These are phyloP conservation scores for Augochlora pura DNA, from an alignment of 1,140 invertebrate species.

Conservation along the genomic window DNA sequence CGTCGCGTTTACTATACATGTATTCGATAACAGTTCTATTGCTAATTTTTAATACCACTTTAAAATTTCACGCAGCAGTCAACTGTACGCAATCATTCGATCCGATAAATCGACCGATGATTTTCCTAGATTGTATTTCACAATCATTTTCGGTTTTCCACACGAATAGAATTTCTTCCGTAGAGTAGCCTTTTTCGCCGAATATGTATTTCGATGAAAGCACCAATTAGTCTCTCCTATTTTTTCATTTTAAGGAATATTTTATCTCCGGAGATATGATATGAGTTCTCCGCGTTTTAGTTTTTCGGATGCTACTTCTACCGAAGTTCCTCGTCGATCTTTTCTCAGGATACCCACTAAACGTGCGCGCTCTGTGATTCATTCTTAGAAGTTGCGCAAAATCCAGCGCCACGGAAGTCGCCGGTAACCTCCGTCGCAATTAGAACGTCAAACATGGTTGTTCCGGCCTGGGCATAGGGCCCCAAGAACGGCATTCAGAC, in stretches of 20 bases:
- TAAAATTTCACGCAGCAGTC: slow-evolving; percentile 67
- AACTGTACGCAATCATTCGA: slow-evolving; percentile 68
- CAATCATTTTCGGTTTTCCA: slow-evolving; percentile 28
- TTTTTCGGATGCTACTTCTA: slow-evolving; percentile 4
- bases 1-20: no score
- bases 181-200: slow-evolving; percentile 18
- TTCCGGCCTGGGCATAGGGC: no score
- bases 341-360: slow-evolving; percentile 63
- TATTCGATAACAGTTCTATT: no score
- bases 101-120: slow-evolving; percentile 52
- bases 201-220: slow-evolving; percentile 44
- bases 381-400: no score
- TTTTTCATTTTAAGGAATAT: slow-evolving; percentile 61
- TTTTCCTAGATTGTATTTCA: slow-evolving; percentile 26
- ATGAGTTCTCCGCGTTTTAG: slow-evolving; percentile 60
- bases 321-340: slow-evolving; percentile 40
- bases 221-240: slow-evolving; percentile 58
- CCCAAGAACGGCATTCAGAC: no score
- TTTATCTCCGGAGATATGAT: slow-evolving; percentile 68
- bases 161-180: slow-evolving; percentile 7
- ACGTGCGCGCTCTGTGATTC: slow-evolving; percentile 68
- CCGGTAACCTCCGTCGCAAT: no score
- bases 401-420: no score
- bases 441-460: no score
- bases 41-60: no score